Evolutionary conservation across 2,888 invertebrate species (phyloP), one percentile per base, ranked within the genome.

Genomic region (Dexiosoma caninum): DNA sequence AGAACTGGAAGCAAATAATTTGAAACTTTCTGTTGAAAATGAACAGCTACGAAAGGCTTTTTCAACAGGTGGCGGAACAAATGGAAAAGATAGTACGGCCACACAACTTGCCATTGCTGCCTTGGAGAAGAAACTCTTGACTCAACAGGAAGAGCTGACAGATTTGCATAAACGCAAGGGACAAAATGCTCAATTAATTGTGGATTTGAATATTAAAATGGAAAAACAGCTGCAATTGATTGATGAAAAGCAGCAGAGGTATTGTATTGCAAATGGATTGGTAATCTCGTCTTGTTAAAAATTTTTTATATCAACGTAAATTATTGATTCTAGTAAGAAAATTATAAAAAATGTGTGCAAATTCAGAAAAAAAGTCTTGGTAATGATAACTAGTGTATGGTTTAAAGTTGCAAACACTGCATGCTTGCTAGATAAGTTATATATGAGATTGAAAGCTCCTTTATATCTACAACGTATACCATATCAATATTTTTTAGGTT

Each of bases 121-220:
- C 9, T 91, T 97, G 70, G 97, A 98, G 90, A 96, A 97, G 86
- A 97, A 97, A 90, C 91, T 98, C 59, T 91, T 96, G 81, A 92
- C 92, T 12, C 95, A 97, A 87, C 97, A 98, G 88, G 98, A 98
- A 90, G 98, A 98, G 89, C 91, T 98, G 37, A 97, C 98, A 0
- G 96, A 96, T 72, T 90, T 98, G 72, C 98, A 97, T 87, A 92
- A 95, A 85, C 93, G 96, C 72, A 94, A 96, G 89, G 97, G 98
- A 51, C 98, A 98, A 91, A 97, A 97, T 91, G 93, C 97, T 2
- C 98, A 98, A 89, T 95, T 97, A 91, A 95, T 98, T 83, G 96
- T 98, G 81, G 97, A 96, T 89, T 92, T 98, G 40, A 97, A 96
- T 91, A 93, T 94, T 83, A 93, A 93, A 90, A 91, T 97, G 46